Evolutionary conservation across 2,797 vertebrate species (phyloP), one percentile per base, ranked within the genome.

Genomic region (Falco peregrinus): DNA sequence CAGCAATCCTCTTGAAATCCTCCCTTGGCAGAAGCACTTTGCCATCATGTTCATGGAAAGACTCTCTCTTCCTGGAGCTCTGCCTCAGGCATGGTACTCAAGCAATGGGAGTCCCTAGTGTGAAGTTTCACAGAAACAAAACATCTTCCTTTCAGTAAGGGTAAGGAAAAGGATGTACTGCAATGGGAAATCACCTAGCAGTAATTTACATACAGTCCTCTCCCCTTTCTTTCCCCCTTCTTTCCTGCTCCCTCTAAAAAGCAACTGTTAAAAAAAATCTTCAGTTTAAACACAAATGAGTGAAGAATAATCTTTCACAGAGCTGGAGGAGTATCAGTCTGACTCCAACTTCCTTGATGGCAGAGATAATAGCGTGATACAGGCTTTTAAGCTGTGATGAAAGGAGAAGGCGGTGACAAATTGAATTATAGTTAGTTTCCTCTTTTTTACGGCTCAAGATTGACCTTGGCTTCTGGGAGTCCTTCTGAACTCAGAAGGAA

Each of bases 401-500:
- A 81, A 93, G 50, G 24, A 83, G 81, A 63, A 81, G 43, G 65
- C 63, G 63, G n/a, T 43, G 73, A 90, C 74, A 95, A 93, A 61
- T 2, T 88, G 87, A 95, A 91, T 87, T 84, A 88, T 45, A 18
- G 50, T 48, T 79, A 65, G 10, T 82, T 91, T 94, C 84, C 82
- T 76, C 45, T 54, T 75, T 86, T 87, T 84, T 48, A 95, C 2
- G 16, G 69, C 43, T 90, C 37, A 76, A 63, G 67, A 74, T 60
- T 93, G 91, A 96, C 83, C 83, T 90, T 84, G 70, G 65, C 84
- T 67, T 94, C 73, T 37, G 61, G 51, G n/a, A 89, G 50, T 50
- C 54, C 67, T 87, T 84, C 87, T 90, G 93, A 95, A 89, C 63
- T 76, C 74, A 60, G 35, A 79, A 92, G 67, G 85, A 73, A 90